A percentile compares a stretch with the other conserved stretches of the same genome.
These are phyloP conservation scores for Gadus chalcogrammus DNA, from an alignment of 2,113 vertebrate genomes.

Conservation along the genomic window DNA sequence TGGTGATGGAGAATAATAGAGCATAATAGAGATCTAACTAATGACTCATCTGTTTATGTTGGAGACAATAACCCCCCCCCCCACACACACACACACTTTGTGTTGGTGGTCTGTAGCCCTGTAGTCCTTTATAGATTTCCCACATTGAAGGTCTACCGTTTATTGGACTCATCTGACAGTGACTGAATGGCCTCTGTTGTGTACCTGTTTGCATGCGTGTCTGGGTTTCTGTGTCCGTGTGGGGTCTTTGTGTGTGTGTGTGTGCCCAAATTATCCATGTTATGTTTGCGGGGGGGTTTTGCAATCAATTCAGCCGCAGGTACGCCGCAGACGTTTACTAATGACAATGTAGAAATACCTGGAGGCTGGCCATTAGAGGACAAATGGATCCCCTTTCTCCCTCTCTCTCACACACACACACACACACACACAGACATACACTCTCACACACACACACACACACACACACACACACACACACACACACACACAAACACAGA, in stretches of 20 bases:
- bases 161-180: not conserved
- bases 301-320: slow-evolving; percentile 1
- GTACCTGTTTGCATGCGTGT: slow-evolving; percentile 4
- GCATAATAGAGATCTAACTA: slow-evolving; percentile 6
- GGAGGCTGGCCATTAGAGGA: slow-evolving; percentile 1
- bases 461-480: not conserved
- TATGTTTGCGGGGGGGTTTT: slow-evolving; percentile 15
- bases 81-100: not conserved
- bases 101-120: no score
- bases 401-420: not conserved
- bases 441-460: no score
- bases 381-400: not conserved
- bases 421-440: not conserved
- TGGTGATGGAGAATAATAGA: not conserved
- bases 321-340: slow-evolving; percentile 11
- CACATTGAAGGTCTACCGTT: no score
- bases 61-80: not conserved
- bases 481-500: not conserved
- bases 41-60: slow-evolving; percentile 30
- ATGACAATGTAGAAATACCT: not conserved
- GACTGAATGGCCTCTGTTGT: not conserved
- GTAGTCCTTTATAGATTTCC: no score
- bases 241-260: slow-evolving; percentile 7
- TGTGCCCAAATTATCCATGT: slow-evolving; percentile 11
- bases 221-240: not conserved